phyloP scores from a whole-genome alignment of 2,113 vertebrate genomes.

The Mustelus asterias region DNA sequence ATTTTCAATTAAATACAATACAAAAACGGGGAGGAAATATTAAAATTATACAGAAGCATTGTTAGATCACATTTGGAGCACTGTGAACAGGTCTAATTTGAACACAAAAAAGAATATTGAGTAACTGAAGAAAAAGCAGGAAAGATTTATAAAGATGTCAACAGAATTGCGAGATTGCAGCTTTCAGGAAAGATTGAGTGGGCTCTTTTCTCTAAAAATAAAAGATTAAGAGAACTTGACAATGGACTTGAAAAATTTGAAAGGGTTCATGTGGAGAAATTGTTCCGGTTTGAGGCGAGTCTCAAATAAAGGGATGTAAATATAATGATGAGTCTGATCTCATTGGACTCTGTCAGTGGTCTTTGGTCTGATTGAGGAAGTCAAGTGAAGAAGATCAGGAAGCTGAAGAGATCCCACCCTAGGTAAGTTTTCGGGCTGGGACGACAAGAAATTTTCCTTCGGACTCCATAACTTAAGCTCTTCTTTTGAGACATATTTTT shows the following conservation, averaged over 20 bases:
- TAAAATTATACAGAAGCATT: neutral
- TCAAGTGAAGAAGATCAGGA: neutral
- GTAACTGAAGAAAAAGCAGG: neutral
- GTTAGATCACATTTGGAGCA: neutral
- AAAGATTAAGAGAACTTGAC: neutral
- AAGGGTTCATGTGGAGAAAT: neutral
- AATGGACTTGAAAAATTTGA: neutral
- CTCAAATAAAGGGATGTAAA: neutral
- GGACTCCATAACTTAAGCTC: neutral
- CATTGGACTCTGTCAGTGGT: neutral
- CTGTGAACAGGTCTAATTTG: neutral
- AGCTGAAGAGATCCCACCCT: neutral
- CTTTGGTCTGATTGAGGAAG: neutral
- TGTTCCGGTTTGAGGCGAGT: neutral
- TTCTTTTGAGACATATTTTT: neutral
- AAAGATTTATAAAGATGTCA: neutral
- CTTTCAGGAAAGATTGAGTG: neutral
- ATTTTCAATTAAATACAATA: neutral
- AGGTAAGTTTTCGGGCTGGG: neutral
- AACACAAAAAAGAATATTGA: neutral
- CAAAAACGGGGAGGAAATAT: neutral
- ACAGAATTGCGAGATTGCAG: neutral
- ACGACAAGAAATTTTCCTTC: neutral
- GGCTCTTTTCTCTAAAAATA: no score
- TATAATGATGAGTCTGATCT: neutral